These are phyloP conservation scores for Panthera uncia DNA, from an alignment of 2,113 vertebrate species.

Conservation along the genomic window DNA sequence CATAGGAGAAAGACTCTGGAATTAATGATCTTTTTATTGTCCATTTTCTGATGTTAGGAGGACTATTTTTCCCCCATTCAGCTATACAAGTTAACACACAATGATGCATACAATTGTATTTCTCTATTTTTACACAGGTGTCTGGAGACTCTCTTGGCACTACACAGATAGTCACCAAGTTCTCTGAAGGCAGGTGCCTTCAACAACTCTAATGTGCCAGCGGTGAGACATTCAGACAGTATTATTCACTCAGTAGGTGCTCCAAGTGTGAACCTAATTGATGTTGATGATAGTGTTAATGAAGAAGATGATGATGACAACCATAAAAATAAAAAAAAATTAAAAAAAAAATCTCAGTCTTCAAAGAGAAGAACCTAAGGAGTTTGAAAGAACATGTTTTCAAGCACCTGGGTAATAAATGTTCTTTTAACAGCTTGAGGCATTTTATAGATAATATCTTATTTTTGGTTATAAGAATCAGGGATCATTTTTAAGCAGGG, in stretches of 20 bases:
- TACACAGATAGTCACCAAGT: not conserved
- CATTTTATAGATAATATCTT: not conserved
- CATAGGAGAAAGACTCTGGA: not conserved
- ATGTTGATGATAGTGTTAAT: not conserved
- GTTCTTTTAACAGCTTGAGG: not conserved
- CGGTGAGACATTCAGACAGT: not conserved
- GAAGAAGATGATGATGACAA: not conserved
- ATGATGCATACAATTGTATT: accelerated
- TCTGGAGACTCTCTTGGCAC: not conserved
- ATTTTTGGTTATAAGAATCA: not conserved
- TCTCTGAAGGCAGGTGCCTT: not conserved
- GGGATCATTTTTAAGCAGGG: not conserved
- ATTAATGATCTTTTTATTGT: too few relatives aligned
- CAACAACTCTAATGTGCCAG: accelerated
- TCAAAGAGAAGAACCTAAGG: not conserved
- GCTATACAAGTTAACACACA: not conserved
- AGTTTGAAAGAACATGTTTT: not conserved
- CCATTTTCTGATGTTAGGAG: accelerated
- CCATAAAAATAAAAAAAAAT: not conserved
- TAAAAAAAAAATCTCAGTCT: not conserved
- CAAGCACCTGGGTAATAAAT: not conserved
- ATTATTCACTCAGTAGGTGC: accelerated
- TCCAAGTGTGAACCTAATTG: not conserved
- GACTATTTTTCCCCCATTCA: not conserved
- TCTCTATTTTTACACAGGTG: not conserved